Evolutionary conservation across 2,797 vertebrate genomes (phyloP), one percentile per base, ranked within the genome.

Genomic region (Anisognathus igniventris): DNA sequence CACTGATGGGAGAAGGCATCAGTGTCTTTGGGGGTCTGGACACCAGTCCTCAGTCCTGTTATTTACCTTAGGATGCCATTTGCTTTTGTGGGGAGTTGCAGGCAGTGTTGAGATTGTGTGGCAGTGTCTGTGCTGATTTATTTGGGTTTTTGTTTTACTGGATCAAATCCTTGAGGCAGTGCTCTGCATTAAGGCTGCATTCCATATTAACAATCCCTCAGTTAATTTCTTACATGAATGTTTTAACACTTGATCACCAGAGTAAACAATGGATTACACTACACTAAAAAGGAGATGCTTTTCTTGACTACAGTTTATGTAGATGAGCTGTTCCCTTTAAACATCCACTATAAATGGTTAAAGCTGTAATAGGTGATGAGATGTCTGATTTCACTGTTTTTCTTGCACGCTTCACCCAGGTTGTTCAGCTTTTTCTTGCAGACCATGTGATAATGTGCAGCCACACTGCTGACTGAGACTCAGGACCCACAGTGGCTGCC

Each of bases 371-470:
- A 6, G 24, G 2, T 48, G 66, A 30, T 14, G 48, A 17, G 6
- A 1, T 1, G 0, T 1, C 8, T 18, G 2, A 64, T 68, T 13
- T 39, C 53, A 30, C n/a, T 33, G 20, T 39, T 71, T 67, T 33
- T 12, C 51, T 58, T 54, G 28, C 12, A 19, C 21, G 1, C 15
- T 40, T 65, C 54, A 72, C 45, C 7, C 22, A 57, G 33, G n/a
- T 60, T 39, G 39, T 75, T 42, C 60, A 56, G 53, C 44, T 53
- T 23, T 72, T 82, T 40, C 50, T 40, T 23, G 42, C 64, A 0
- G 2, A 35, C 25, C 2, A 1, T 14, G 31, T 39, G 68, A 27
- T 67, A 23, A 0, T 7, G 33, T 0, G 1, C 30, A 39, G 2
- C 50, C 19, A 31, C 0, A 1, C 37, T 87, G 74, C 60, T 66